phyloP scores from a whole-genome alignment of 2,113 vertebrate species.

The Ammodytes marinus region DNA sequence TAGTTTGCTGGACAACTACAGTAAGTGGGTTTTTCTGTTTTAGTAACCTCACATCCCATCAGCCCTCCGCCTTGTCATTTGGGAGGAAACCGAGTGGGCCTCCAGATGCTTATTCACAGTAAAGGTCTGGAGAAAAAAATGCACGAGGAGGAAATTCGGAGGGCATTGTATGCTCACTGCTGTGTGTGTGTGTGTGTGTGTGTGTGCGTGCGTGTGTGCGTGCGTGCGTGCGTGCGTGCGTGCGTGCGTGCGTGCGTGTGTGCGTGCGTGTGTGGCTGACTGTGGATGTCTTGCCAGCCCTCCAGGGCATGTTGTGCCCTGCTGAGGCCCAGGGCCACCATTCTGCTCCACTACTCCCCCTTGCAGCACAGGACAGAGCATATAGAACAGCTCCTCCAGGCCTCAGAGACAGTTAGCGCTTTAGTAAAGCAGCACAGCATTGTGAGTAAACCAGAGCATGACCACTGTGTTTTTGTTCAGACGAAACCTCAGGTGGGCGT shows the following conservation, averaged over 20 bases:
- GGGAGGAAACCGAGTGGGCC: constrained; percentile 54
- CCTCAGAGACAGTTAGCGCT: constrained; percentile 5
- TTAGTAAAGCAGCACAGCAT: constrained; percentile 43
- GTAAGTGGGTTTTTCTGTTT: constrained; percentile 85
- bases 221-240: no score
- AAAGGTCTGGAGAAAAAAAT: constrained; percentile 36
- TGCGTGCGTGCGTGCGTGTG: background rate
- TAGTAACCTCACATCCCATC: constrained; percentile 60
- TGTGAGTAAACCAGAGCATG: constrained; percentile 23
- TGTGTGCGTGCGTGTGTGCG: background rate
- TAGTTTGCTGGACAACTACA: constrained; percentile 82
- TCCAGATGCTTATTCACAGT: constrained; percentile 44
- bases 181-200: constrained; percentile 27
- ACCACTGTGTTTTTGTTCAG: background rate
- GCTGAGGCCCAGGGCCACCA: constrained; percentile 71
- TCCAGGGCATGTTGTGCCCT: constrained; percentile 61
- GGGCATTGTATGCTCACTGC: constrained; percentile 44
- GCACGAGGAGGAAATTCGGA: constrained; percentile 58
- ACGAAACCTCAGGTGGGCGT: constrained; percentile 37
- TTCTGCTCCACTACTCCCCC: constrained; percentile 70
- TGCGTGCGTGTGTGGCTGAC: constrained; percentile 18
- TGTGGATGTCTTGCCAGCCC: constrained; percentile 70
- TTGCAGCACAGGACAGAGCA: constrained; percentile 55
- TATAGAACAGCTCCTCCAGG: constrained; percentile 42
- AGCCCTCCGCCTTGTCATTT: constrained; percentile 47